A percentile compares a stretch with the other conserved stretches of the same genome.
Conservation (phyloP, 2,888 invertebrate species). For the Andrena marginata region DNA sequence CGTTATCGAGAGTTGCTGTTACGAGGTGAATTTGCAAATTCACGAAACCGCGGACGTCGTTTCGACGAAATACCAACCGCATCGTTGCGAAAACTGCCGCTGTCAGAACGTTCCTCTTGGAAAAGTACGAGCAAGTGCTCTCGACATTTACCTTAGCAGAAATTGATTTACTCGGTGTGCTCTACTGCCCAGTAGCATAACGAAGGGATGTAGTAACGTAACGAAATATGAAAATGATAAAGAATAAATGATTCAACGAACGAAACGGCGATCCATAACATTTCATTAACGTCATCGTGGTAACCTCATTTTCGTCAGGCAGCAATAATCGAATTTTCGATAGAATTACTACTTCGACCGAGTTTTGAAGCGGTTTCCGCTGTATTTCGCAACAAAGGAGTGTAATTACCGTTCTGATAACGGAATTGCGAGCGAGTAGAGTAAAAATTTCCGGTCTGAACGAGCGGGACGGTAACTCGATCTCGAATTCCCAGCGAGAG, state of each 20-base stretch:
- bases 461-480: not conserved
- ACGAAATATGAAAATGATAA: no score
- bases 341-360: constrained; percentile 19
- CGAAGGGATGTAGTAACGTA: no score
- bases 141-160: not conserved
- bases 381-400: constrained; percentile 13
- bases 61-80: constrained; percentile 16
- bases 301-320: constrained; percentile 23
- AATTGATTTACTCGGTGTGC: no score
- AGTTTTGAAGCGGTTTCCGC: constrained; percentile 16
- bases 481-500: constrained; percentile 14
- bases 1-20: constrained; percentile 30
- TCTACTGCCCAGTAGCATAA: constrained; percentile 1
- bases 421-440: constrained; percentile 17
- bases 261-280: no score
- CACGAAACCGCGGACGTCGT: constrained; percentile 29
- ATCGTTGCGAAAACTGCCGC: constrained; percentile 33
- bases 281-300: constrained; percentile 17
- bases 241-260: no score
- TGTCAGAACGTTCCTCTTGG: not conserved
- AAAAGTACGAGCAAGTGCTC: not conserved
- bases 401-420: constrained; percentile 42
- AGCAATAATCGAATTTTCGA: constrained; percentile 33
- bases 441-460: constrained; percentile 24
- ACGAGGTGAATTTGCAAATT: constrained; percentile 30